phyloP scores from a whole-genome alignment of 2,888 invertebrate species.

The Incurvaria masculella region DNA sequence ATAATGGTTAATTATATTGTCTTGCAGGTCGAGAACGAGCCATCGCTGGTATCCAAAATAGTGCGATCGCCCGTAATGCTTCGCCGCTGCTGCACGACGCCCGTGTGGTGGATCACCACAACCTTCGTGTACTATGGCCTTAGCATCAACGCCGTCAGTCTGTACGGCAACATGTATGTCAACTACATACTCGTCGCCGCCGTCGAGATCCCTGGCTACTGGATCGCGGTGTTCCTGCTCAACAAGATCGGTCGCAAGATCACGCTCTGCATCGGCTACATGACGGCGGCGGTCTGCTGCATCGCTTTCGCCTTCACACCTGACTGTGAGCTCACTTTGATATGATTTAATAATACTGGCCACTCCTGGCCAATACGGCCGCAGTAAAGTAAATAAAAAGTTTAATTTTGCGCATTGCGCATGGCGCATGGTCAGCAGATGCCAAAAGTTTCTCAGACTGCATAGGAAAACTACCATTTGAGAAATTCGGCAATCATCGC shows the following conservation, averaged over 20 bases:
- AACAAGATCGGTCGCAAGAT: constrained; percentile 61
- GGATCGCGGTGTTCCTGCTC: constrained; percentile 57
- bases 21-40: constrained; percentile 12
- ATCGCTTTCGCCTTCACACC: constrained; percentile 45
- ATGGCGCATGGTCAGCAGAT: too few relatives aligned
- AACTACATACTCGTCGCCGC: constrained; percentile 68
- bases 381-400: too few relatives aligned
- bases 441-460: too few relatives aligned
- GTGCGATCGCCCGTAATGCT: constrained; percentile 49
- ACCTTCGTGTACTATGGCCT: constrained; percentile 78
- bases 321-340: constrained; percentile 34
- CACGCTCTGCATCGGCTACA: constrained; percentile 55
- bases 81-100: constrained; percentile 60
- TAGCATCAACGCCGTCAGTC: constrained; percentile 69
- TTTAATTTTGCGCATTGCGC: too few relatives aligned
- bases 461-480: too few relatives aligned
- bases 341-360: too few relatives aligned
- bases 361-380: too few relatives aligned
- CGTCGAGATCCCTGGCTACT: constrained; percentile 70
- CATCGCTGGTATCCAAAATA: constrained; percentile 28
- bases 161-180: constrained; percentile 69
- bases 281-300: constrained; percentile 54
- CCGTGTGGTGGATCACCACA: constrained; percentile 72
- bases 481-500: too few relatives aligned
- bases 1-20: too few relatives aligned